Conservation (phyloP, 2,797 vertebrate species). For the Onychomys torridus region DNA sequence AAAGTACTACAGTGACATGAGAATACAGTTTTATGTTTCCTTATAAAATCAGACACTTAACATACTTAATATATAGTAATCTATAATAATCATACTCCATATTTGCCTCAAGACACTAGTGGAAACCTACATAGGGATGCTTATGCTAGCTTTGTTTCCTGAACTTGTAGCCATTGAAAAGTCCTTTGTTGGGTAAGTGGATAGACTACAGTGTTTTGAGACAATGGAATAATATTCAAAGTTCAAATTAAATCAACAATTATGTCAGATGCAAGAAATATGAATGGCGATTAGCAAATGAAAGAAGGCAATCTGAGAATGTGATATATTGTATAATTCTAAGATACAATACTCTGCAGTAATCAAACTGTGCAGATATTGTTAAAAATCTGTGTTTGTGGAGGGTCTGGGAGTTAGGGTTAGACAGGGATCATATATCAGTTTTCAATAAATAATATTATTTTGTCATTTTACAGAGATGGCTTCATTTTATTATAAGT, state of each 20-base stretch:
- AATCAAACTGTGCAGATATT: neutral
- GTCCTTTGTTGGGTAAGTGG: neutral
- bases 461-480: neutral
- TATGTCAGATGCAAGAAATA: neutral
- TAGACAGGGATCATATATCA: neutral
- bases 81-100: neutral
- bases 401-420: rapidly evolving
- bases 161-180: neutral
- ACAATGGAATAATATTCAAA: neutral
- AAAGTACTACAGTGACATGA: neutral
- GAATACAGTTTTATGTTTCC: neutral
- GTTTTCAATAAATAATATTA: neutral
- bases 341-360: neutral
- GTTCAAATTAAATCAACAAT: neutral
- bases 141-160: neutral
- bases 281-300: neutral
- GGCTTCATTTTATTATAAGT: neutral
- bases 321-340: neutral
- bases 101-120: neutral
- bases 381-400: neutral
- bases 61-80: neutral
- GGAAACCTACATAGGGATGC: neutral
- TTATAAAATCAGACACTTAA: neutral
- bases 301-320: neutral
- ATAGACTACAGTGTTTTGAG: neutral